Evolutionary conservation across 2,888 invertebrate species (phyloP).

Genomic region (Drosophila anomalipes): DNA sequence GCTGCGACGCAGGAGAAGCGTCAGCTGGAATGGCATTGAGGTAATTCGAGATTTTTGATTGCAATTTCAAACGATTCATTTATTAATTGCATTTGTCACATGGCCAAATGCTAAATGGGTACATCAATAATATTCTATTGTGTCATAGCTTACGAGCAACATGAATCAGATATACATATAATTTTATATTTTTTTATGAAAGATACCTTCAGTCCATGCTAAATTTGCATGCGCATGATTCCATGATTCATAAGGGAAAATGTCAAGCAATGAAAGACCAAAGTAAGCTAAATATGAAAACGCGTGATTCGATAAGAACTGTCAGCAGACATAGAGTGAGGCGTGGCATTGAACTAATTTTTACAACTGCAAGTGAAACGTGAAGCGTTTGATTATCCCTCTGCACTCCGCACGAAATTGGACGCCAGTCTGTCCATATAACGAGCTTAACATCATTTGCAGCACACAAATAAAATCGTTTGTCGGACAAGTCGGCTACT

Average conservation of each 20-base stretch:
- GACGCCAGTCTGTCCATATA: constrained; percentile 13
- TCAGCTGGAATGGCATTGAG: constrained; percentile 83
- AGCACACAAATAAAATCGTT: constrained; percentile 27
- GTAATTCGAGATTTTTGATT: constrained; percentile 62
- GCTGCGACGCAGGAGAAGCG: constrained; percentile 82
- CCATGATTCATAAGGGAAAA: background rate
- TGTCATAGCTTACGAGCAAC: constrained; percentile 1
- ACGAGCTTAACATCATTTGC: constrained; percentile 18
- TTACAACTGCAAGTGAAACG: constrained; percentile 26
- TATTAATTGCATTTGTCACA: constrained; percentile 44
- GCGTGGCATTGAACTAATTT: constrained; percentile 38
- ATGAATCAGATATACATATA: constrained; percentile 16
- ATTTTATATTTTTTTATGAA: background rate
- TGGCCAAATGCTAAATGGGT: constrained; percentile 9
- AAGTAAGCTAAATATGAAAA: constrained; percentile 10
- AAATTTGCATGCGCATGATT: constrained; percentile 5
- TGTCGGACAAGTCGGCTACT: constrained; percentile 35
- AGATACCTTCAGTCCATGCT: constrained; percentile 9
- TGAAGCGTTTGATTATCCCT: constrained; percentile 74
- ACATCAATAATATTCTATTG: constrained; percentile 1
- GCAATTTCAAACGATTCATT: constrained; percentile 19
- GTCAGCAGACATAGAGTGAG: constrained; percentile 39
- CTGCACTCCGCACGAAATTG: constrained; percentile 36
- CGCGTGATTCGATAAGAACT: constrained; percentile 39
- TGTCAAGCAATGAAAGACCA: background rate